These are phyloP conservation scores for Astreopora myriophthalma DNA, from an alignment of 64 coral and sea anemone genomes.

Conservation along the genomic window DNA sequence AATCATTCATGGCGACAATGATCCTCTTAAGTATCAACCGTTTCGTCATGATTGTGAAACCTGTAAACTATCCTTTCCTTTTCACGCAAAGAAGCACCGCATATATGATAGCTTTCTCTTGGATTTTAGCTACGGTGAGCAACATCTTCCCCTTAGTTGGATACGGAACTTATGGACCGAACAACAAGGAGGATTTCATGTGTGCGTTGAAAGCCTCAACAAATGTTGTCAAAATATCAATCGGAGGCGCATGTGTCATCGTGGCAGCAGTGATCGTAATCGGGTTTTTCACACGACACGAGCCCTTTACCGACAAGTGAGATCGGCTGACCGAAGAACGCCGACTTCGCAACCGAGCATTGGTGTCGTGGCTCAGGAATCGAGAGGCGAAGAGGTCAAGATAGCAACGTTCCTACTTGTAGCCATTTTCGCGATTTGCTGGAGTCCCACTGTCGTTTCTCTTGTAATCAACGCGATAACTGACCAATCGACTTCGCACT, in stretches of 20 bases:
- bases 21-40: neutral
- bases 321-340: neutral
- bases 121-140: neutral
- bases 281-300: neutral
- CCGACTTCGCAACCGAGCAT: neutral
- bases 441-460: neutral
- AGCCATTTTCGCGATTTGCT: neutral
- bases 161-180: neutral
- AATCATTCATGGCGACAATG: neutral
- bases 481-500: neutral
- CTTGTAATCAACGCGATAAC: neutral
- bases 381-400: neutral
- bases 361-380: neutral
- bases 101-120: neutral
- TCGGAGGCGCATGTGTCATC: neutral
- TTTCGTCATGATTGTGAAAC: neutral
- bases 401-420: neutral
- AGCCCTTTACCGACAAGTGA: neutral
- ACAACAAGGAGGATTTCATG: neutral
- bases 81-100: conserved; percentile 6
- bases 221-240: neutral
- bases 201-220: neutral
- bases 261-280: neutral
- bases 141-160: neutral
- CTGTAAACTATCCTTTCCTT: neutral